Evolutionary conservation across 2,797 vertebrate species (phyloP).

Genomic region (Florisuga fusca): DNA sequence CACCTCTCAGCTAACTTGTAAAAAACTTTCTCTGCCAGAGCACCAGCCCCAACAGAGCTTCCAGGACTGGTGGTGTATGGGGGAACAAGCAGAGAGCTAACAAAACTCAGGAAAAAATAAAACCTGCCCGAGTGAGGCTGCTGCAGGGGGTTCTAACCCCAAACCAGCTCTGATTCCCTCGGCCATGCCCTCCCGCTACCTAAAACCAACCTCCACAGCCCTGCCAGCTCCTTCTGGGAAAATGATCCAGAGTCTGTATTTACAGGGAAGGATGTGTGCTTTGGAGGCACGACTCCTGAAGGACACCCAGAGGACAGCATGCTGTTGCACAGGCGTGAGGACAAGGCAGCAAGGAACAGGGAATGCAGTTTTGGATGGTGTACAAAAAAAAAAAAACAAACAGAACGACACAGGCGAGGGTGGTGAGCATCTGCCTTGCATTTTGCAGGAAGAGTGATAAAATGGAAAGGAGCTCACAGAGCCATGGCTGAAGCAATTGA

Average conservation of each 20-base stretch:
- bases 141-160: not conserved
- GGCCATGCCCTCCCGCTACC: not conserved
- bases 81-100: not conserved
- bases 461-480: not conserved
- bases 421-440: not conserved
- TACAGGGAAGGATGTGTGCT: not conserved
- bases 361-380: accelerated
- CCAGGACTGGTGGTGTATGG: accelerated
- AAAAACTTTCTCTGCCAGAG: not conserved
- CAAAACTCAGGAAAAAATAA: not conserved
- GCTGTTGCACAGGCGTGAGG: accelerated
- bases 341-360: not conserved
- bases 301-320: accelerated
- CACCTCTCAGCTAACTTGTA: not conserved
- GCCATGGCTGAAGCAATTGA: accelerated
- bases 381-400: not conserved
- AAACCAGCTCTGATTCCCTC: accelerated
- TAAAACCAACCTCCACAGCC: not conserved
- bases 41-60: accelerated
- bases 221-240: accelerated
- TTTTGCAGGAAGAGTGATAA: not conserved
- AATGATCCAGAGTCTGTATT: not conserved
- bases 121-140: accelerated
- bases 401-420: not conserved
- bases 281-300: not conserved